phyloP scores from a whole-genome alignment of 2,888 invertebrate species.

The Bruchidius siliquastri region DNA sequence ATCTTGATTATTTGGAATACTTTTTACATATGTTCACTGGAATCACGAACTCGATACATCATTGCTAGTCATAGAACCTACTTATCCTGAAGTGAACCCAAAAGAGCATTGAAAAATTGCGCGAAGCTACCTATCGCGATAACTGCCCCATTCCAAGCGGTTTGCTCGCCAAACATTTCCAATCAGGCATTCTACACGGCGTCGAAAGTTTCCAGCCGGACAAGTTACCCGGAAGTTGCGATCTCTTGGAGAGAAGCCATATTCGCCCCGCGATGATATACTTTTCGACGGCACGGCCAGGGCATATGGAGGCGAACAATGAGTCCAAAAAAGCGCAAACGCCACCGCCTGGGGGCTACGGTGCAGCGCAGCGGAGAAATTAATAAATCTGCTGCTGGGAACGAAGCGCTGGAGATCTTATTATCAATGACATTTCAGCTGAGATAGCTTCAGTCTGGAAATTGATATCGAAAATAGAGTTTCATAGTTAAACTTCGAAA shows the following conservation, averaged over 20 bases:
- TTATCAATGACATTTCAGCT: too few relatives aligned
- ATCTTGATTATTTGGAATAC: too few relatives aligned
- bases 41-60: too few relatives aligned
- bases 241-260: not conserved
- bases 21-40: too few relatives aligned
- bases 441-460: too few relatives aligned
- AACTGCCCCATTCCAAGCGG: not conserved
- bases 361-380: too few relatives aligned
- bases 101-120: not conserved
- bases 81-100: not conserved
- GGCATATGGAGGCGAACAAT: not conserved
- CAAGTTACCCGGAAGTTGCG: not conserved
- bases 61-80: too few relatives aligned
- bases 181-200: not conserved
- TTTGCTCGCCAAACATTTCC: not conserved
- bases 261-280: not conserved
- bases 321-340: not conserved
- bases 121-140: not conserved
- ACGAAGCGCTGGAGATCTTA: too few relatives aligned
- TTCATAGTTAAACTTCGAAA: too few relatives aligned
- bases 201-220: not conserved
- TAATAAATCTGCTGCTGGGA: too few relatives aligned
- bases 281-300: not conserved
- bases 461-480: too few relatives aligned
- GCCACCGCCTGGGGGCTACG: not conserved